Conservation (phyloP, 2,797 vertebrate species). For the Hoplostethus atlanticus region DNA sequence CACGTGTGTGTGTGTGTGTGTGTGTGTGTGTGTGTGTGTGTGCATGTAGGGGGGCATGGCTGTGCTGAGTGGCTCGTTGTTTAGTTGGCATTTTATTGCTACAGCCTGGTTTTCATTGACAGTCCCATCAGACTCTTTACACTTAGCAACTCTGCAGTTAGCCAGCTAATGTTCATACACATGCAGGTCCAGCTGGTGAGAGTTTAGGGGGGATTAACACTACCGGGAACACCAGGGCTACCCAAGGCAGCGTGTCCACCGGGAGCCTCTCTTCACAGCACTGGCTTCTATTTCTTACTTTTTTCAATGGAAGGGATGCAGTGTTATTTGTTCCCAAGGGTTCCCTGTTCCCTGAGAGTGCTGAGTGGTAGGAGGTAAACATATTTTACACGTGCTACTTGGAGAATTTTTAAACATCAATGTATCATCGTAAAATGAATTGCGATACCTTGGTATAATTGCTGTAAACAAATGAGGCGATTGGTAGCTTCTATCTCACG, state of each 20-base stretch:
- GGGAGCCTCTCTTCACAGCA: not conserved
- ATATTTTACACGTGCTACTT: no score
- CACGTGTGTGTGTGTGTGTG: constrained; percentile 1
- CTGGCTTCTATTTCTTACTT: not conserved
- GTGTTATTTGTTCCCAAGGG: not conserved
- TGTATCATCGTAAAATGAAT: no score
- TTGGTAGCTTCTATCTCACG: no score
- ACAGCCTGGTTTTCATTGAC: constrained; percentile 79
- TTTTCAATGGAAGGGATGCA: not conserved
- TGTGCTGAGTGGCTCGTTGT: constrained; percentile 75
- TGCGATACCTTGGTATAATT: no score
- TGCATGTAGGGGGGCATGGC: constrained; percentile 59
- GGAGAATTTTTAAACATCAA: no score
- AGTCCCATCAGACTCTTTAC: constrained; percentile 79
- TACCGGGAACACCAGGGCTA: not conserved
- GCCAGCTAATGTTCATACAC: constrained; percentile 15
- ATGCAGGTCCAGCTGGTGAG: constrained; percentile 36
- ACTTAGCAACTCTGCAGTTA: constrained; percentile 54
- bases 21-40: constrained; percentile 24
- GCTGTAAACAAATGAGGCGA: no score
- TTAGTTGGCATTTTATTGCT: constrained; percentile 73
- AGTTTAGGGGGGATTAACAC: constrained; percentile 47
- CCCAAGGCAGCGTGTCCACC: no score
- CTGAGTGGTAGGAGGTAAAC: no score
- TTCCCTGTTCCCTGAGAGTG: no score